Percentiles rank a stretch among this genome's conserved stretches.
Evolutionary conservation across 1,140 invertebrate species (phyloP).

Genomic region (Lasioglossum baleicum): DNA sequence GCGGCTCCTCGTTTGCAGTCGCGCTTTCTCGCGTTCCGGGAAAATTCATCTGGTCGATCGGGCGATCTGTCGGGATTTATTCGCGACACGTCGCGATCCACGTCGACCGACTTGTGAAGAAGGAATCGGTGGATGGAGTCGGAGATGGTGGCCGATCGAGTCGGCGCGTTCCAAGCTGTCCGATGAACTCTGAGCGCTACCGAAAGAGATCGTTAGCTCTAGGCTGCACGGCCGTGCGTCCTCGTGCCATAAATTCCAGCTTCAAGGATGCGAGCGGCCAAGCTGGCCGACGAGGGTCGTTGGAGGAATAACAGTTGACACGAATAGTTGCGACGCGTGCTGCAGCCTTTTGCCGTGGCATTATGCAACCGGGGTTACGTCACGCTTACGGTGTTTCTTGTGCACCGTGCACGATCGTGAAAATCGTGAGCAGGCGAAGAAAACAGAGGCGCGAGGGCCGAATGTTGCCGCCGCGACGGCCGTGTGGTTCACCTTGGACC

Average conservation of each 20-base stretch:
- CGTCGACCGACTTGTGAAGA: no score
- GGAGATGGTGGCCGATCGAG: no score
- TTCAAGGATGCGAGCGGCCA: conserved; percentile 62
- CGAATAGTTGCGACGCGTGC: conserved; percentile 57
- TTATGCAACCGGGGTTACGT: conserved; percentile 65
- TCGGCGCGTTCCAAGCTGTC: no score
- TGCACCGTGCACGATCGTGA: conserved; percentile 29
- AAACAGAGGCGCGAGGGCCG: no score
- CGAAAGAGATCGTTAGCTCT: conserved; percentile 50
- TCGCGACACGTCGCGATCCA: no score
- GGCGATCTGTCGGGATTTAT: no score
- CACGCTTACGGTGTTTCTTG: conserved; percentile 50
- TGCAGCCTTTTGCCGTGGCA: conserved; percentile 44
- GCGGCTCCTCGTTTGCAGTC: no score
- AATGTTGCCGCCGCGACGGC: no score
- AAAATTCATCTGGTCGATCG: no score
- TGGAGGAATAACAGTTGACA: conserved; percentile 69
- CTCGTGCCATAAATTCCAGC: conserved; percentile 70
- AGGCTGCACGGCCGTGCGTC: conserved; percentile 40
- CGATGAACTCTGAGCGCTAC: conserved; percentile 22
- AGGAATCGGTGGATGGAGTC: no score
- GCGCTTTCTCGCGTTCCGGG: no score
- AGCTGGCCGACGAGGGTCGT: conserved; percentile 48
- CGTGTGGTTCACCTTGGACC: conserved; percentile 39
- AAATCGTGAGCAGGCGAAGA: no score